Conservation (phyloP, 2,797 vertebrate genomes). For the Mionectes olivaceus region DNA sequence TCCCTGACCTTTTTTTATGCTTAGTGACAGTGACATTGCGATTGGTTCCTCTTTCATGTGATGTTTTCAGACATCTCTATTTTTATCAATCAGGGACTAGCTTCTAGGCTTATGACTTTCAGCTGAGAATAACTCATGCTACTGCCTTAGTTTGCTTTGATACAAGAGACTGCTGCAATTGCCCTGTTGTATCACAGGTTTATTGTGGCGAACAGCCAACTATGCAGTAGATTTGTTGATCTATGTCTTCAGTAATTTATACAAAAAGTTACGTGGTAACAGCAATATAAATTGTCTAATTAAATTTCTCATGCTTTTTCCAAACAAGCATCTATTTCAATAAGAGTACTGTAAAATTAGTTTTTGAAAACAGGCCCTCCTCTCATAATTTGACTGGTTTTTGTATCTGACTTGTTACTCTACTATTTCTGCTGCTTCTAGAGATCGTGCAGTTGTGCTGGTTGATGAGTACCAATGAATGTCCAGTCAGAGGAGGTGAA, state of each 20-base stretch:
- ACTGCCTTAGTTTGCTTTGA: background rate
- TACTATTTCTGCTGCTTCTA: background rate
- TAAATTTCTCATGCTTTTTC: background rate
- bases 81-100: constrained; percentile 27
- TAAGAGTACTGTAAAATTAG: background rate
- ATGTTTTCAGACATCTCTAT: constrained; percentile 53
- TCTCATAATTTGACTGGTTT: background rate
- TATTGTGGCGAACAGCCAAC: background rate
- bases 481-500: background rate
- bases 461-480: background rate
- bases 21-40: background rate
- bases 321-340: background rate
- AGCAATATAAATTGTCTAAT: background rate
- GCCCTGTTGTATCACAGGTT: background rate
- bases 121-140: constrained; percentile 44
- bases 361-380: background rate
- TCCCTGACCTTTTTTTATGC: background rate
- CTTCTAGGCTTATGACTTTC: constrained; percentile 57
- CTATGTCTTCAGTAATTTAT: background rate
- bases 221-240: background rate
- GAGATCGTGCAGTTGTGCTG: background rate
- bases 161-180: background rate
- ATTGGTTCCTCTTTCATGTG: constrained; percentile 44
- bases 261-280: background rate
- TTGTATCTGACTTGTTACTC: background rate